phyloP scores from a whole-genome alignment of 2,888 invertebrate species.

The Nezara viridula region DNA sequence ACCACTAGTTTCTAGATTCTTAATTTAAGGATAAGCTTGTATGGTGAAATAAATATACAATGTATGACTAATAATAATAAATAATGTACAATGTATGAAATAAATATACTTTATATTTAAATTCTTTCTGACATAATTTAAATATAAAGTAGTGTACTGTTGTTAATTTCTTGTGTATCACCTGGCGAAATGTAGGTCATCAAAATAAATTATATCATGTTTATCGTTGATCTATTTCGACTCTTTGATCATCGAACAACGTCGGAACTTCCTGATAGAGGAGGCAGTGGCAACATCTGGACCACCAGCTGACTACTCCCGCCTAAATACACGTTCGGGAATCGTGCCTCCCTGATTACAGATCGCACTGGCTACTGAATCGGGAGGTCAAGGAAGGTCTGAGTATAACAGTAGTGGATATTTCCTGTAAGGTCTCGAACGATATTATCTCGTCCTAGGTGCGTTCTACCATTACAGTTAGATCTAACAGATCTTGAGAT shows the following conservation, averaged over 20 bases:
- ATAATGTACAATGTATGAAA: too few species aligned
- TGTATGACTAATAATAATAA: too few species aligned
- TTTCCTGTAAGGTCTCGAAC: not conserved
- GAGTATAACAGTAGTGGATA: not conserved
- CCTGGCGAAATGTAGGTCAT: not conserved
- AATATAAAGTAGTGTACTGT: too few species aligned
- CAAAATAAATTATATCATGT: not conserved
- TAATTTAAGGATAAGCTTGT: too few species aligned
- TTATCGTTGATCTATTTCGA: not conserved
- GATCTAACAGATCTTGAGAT: too few species aligned
- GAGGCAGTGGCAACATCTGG: not conserved
- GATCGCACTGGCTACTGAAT: conserved; percentile 6
- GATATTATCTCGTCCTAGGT: not conserved
- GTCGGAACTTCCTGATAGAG: not conserved
- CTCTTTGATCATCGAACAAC: not conserved
- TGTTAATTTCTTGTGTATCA: too few species aligned
- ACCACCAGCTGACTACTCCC: not conserved
- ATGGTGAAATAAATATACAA: too few species aligned
- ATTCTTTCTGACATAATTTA: too few species aligned
- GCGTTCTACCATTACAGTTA: not conserved
- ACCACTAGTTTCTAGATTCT: too few species aligned
- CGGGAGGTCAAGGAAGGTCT: not conserved
- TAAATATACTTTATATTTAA: too few species aligned
- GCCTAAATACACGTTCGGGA: not conserved
- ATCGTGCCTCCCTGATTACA: not conserved